Base-by-base conservation (phyloP, 2,797 vertebrate genomes). In the Pipistrellus kuhlii region DNA sequence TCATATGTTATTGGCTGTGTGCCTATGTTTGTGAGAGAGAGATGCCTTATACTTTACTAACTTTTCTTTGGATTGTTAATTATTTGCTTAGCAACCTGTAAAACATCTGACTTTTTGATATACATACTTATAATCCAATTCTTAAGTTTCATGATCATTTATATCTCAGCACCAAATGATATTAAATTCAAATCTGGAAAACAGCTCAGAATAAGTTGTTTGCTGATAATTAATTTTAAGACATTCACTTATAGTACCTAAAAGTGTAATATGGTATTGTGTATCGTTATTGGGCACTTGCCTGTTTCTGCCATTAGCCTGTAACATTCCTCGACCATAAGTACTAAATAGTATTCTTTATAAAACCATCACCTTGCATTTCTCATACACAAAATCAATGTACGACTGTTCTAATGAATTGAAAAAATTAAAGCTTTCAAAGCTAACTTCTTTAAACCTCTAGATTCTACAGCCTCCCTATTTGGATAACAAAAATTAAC, bases 341-440 rank as follows among this genome's bases (percentile, higher is more conserved):
- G 2, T 30, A 10, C 4, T 57, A 83, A 77, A 75, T 6, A 46
- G 23, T 18, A 12, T n/a, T 44, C 57, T 76, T n/a, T 23, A 5
- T 35, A 48, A 84, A 91, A 80, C 5, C n/a, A 48, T 10, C 12
- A 53, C 6, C 9, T 53, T 2, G 4, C 0, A 25, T 5, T 51
- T 75, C 84, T 59, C 11, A 66, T 32, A 57, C 8, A 48, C 17
- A 66, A n/a, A 6, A 69, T 38, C 48, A 76, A 44, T 27, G 32
- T 1, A 68, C 44, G 30, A 88, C 30, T 85, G 32, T 55, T 17
- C 15, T 41, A 23, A 0, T 15, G 73, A 68, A 94, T 3, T 80
- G 14, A 85, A 83, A 27, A 94, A 83, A 86, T 5, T 25, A 72
- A 90, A 72, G 48, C 8, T 90, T 86, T 92, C 57, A 77, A 59